Base-by-base conservation (phyloP, 2,113 vertebrate genomes). In the Megaleporinus macrocephalus region DNA sequence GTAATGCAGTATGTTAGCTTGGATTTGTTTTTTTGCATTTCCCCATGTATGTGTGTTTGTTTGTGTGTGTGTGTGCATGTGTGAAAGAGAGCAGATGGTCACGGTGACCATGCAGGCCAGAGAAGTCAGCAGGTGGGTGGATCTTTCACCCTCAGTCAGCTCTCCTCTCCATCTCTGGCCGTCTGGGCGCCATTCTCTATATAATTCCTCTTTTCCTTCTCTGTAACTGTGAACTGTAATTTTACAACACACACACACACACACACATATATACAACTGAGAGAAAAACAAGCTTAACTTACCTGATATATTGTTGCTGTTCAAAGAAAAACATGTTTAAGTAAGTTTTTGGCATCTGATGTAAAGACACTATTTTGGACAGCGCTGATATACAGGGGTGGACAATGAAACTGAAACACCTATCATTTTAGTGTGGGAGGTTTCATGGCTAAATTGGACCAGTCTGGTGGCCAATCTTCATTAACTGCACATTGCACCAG, bases 61-160 rank as follows among this genome's bases (percentile, higher is more conserved):
- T 51, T 71, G 15, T 36, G 44, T 72, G 24, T 73, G 16, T 82
- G 55, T 76, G 72, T 73, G 75, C 70, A 55, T 61, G 65, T 70
- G 72, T 74, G 61, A n/a, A 66, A 53, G 11, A 63, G 44, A 70
- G 10, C 75, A 85, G 80, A 82, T 82, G 80, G 53, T 84, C 69
- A 41, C 53, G 62, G 55, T 81, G 81, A 80, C 24, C 29, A 62
- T 11, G 24, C 30, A 30, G 75, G 63, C 79, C 73, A 69, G 70
- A 80, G 55, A 77, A 74, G 76, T 86, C 85, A 83, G 82, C 77
- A 66, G 82, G 81, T 82, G 80, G 83, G 47, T n/a, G 55, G 76
- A 85, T 69, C 76, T 66, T 71, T 82, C 59, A 79, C 71, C 81
- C 53, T 51, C 75, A 80, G 75, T 83, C 84, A 76, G 57, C 27